These are phyloP conservation scores for Cyanoramphus novaezelandiae DNA, from an alignment of 2,113 vertebrate genomes.

Conservation along the genomic window DNA sequence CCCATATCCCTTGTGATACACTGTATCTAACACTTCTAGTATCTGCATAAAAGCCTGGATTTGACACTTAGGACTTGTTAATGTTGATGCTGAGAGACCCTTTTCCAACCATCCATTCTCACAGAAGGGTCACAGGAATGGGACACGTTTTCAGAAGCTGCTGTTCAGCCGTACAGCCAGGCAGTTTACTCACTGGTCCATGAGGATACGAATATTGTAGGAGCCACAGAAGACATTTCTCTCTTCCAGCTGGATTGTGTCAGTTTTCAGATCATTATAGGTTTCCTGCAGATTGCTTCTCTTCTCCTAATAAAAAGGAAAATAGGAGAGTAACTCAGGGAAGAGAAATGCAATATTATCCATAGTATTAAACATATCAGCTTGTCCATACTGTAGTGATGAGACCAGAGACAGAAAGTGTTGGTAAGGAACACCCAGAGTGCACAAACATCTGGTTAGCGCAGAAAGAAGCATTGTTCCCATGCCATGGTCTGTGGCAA, in stretches of 20 bases:
- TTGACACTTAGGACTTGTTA: not conserved
- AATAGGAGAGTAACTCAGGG: not conserved
- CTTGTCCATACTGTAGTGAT: not conserved
- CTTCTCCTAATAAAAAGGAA: not conserved
- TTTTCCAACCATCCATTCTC: not conserved
- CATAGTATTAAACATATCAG: rapidly evolving
- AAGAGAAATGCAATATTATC: not conserved
- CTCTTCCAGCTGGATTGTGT: conserved; percentile 81
- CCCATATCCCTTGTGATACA: not conserved
- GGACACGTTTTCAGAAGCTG: not conserved
- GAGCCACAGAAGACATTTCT: conserved; percentile 88
- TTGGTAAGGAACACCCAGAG: not conserved
- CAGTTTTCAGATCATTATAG: conserved; percentile 75
- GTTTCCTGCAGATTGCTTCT: conserved; percentile 58
- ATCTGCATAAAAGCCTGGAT: not conserved
- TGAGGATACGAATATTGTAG: conserved; percentile 78
- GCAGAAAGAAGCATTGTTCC: not conserved
- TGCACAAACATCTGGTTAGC: not conserved
- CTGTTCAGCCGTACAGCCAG: not conserved
- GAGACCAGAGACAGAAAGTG: not conserved
- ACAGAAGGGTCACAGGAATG: not conserved
- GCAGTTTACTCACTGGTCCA: conserved; percentile 73
- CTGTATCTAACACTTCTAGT: not conserved
- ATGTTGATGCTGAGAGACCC: not conserved
- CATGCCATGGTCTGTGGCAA: rapidly evolving